Base-by-base conservation (phyloP, 2,113 vertebrate genomes). In the Piaya cayana region DNA sequence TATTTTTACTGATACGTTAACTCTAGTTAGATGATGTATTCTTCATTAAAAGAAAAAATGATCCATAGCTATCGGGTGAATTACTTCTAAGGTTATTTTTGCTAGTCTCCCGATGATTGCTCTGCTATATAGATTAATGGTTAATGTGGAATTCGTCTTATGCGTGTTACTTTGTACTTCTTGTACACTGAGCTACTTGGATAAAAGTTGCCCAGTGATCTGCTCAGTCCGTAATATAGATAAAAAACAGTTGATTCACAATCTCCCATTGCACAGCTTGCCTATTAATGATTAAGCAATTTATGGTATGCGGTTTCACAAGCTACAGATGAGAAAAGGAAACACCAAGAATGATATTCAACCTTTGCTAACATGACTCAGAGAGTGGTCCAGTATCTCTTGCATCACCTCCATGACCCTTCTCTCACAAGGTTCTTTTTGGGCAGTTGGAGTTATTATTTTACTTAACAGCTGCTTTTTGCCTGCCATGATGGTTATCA, bases 231-330 rank as follows among this genome's bases (percentile, higher is more conserved):
- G 55, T 52, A 86, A 36, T 74, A 45, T 16, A 88, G 90, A 67
- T 63, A 72, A 74, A 11, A 11, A 47, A 9, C 42, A 90, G 69
- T 49, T 74, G 75, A 88, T 67, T 90, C 47, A 60, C 43, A 70
- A 36, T 68, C 59, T 92, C 50, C 55, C 42, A 82, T 64, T 79
- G 62, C 36, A 84, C 12, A 59, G 22, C 15, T 15, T 72, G 34
- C 39, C 37, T 56, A 50, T 80, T 94, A 95, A 96, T 80, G 59
- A 94, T 94, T 91, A 94, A 85, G n/a, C 79, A 47, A 80, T 91
- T 95, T 95, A 90, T 52, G 23, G 52, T 74, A 72, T 8, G 18
- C 45, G 49, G 45, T 58, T 92, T 92, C 49, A 76, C 11, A 53
- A 82, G 43, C 59, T 56, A 59, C 5, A 52, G 27, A 21, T 18